These are phyloP conservation scores for Lytechinus pictus DNA, from an alignment of 35 echinoderm and acorn worm species.

Conservation along the genomic window DNA sequence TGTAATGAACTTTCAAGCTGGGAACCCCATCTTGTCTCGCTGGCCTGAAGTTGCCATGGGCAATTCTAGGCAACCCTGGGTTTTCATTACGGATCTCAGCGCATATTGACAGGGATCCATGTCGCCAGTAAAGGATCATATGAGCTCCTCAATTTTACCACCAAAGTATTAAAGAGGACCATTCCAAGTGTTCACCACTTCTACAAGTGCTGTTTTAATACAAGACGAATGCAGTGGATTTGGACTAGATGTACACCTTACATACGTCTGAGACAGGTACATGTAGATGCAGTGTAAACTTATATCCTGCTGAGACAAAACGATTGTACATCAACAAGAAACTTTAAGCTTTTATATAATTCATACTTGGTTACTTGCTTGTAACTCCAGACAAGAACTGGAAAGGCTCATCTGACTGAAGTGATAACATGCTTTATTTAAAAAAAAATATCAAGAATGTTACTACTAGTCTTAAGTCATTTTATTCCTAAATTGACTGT, in stretches of 20 bases:
- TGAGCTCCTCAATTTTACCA: neutral
- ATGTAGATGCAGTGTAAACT: neutral
- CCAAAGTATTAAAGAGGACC: neutral
- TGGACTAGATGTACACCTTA: neutral
- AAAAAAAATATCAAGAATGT: too few relatives aligned
- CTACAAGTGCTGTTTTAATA: neutral
- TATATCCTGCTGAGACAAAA: too few relatives aligned
- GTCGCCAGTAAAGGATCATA: neutral
- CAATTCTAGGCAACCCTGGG: neutral
- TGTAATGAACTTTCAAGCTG: conserved; percentile 18
- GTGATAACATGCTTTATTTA: too few relatives aligned
- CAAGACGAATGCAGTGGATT: neutral
- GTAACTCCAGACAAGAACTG: too few relatives aligned
- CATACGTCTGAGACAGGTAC: neutral
- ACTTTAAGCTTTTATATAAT: too few relatives aligned
- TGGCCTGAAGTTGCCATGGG: neutral
- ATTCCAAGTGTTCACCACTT: neutral
- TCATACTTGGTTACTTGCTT: too few relatives aligned
- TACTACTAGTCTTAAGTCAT: too few relatives aligned
- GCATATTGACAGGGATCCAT: conserved; percentile 9
- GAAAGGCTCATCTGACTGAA: too few relatives aligned
- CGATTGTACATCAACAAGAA: too few relatives aligned
- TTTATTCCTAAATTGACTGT: too few relatives aligned
- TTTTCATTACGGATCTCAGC: conserved; percentile 10
- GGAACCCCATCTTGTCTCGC: neutral